Evolutionary conservation across 2,888 invertebrate genomes (phyloP), one percentile per base, ranked within the genome.

Genomic region (Eupithecia subfuscata): DNA sequence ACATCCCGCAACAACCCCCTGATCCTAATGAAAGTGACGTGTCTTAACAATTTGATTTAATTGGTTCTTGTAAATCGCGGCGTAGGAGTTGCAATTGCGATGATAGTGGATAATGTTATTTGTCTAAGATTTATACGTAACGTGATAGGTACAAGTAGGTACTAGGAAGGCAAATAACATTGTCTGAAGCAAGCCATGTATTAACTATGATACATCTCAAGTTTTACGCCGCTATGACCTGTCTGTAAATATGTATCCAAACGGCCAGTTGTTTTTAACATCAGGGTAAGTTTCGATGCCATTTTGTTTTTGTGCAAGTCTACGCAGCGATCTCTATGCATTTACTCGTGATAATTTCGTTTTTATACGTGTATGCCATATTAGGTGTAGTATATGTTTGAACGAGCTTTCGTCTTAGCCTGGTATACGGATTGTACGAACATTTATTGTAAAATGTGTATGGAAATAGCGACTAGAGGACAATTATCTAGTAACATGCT

Each of bases 361-460:
- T 87, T 85, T 86, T 84, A 86, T 86, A 76, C 86, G 84, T 87
- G 86, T 89, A 87, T 86, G 89, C 87, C 89, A 89, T 89, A 86
- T 84, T 87, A 84, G 88, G 88, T 89, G 85, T 94, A 93, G 93
- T 87, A 87, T 89, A 90, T 89, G 89, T 91, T 92, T 87, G 88
- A 91, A 90, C 88, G 93, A 94, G 94, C 94, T 94, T 93, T 93
- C 89, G 89, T 91, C 91, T 89, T 93, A 93, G 92, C 91, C 91
- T 89, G 90, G 92, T 94, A 92, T 92, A 89, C 89, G 89, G 89
- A 86, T 82, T 85, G 82, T 85, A 86, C 84, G 83, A 82, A 88
- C 82, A 84, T 85, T 86, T 84, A 83, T 83, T 85, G 83, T 86
- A 84, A 84, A 82, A 81, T 82, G 70, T 77, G 52, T 84, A 81